phyloP scores from a whole-genome alignment of 2,888 invertebrate species.

The Pogonocherus hispidulus region DNA sequence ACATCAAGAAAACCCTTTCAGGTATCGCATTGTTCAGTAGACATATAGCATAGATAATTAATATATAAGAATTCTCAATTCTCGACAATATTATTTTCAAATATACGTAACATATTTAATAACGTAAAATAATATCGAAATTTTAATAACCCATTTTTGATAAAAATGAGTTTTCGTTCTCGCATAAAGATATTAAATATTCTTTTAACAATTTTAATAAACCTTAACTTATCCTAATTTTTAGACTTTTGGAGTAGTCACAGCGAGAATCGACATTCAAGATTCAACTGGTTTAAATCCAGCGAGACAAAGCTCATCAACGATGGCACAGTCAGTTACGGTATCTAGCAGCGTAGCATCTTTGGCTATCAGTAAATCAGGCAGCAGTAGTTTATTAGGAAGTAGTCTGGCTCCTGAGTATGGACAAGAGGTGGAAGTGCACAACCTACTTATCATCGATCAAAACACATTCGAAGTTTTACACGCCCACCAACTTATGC shows the following conservation, averaged over 20 bases:
- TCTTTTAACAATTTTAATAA: not conserved
- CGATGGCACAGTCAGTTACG: constrained; percentile 78
- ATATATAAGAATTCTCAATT: too few relatives aligned
- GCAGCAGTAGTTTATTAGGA: constrained; percentile 62
- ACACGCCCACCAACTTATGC: constrained; percentile 93
- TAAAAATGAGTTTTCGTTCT: too few relatives aligned
- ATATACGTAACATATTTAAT: too few relatives aligned
- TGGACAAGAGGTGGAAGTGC: constrained; percentile 91
- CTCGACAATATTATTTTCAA: too few relatives aligned
- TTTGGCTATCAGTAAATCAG: constrained; percentile 69
- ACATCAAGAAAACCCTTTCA: too few relatives aligned
- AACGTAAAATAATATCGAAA: too few relatives aligned
- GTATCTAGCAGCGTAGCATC: constrained; percentile 71
- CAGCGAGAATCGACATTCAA: constrained; percentile 89
- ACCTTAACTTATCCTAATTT: constrained; percentile 43
- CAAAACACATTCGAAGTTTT: constrained; percentile 98
- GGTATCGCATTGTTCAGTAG: too few relatives aligned
- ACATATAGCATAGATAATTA: too few relatives aligned
- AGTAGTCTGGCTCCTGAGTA: constrained; percentile 69
- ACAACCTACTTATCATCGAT: constrained; percentile 92
- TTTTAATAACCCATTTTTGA: too few relatives aligned
- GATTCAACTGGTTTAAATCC: constrained; percentile 81
- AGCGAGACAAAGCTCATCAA: constrained; percentile 82
- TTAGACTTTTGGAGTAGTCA: constrained; percentile 93
- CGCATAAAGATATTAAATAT: constrained; percentile 7